Evolutionary conservation across 2,797 vertebrate species (phyloP).

Genomic region (Pogoniulus pusillus): DNA sequence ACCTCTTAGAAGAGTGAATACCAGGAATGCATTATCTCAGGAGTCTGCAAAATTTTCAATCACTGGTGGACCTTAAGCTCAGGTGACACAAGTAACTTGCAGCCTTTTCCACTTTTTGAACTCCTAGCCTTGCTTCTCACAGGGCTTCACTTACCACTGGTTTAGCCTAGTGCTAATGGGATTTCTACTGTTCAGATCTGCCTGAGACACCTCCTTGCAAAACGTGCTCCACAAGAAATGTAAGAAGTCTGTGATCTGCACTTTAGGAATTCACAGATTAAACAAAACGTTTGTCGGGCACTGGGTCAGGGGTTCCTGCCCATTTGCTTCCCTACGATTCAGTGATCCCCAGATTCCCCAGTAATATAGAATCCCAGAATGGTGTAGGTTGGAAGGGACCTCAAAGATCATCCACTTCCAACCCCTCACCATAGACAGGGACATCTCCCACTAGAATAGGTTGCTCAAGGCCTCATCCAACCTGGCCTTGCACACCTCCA

Average conservation of each 20-base stretch:
- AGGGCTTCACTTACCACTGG: not conserved
- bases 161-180: not conserved
- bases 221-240: not conserved
- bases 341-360: not conserved
- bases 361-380: not conserved
- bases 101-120: not conserved
- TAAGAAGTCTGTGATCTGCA: not conserved
- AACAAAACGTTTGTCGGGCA: not conserved
- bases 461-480: too few relatives aligned
- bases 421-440: too few relatives aligned
- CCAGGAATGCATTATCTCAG: not conserved
- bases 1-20: not conserved
- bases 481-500: too few relatives aligned
- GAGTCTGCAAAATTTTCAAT: not conserved
- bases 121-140: not conserved
- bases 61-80: not conserved
- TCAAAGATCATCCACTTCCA: too few relatives aligned
- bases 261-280: not conserved
- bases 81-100: not conserved
- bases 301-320: not conserved
- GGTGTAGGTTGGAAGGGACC: too few relatives aligned
- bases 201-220: not conserved
- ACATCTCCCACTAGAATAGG: too few relatives aligned
- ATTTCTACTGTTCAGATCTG: not conserved
- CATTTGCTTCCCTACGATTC: not conserved